Evolutionary conservation across 92 coral and sea anemone species (phyloP).

Genomic region (Porites divaricata): DNA sequence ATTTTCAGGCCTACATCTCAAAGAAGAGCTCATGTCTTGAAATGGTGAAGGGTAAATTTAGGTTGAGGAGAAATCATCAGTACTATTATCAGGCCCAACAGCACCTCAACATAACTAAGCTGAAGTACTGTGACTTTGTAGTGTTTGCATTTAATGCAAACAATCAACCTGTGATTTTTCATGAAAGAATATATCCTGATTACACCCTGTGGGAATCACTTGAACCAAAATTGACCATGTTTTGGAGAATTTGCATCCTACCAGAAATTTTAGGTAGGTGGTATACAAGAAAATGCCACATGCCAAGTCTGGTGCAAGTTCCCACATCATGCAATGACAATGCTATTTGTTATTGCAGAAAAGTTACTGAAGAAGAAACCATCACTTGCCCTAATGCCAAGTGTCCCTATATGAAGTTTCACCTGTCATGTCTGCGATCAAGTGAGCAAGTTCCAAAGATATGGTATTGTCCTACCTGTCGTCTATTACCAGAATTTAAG

Average conservation of each 20-base stretch:
- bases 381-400: slow-evolving; percentile 1
- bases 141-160: slow-evolving; percentile 44
- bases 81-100: slow-evolving; percentile 66
- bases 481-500: slow-evolving; percentile 36
- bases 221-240: slow-evolving; percentile 45
- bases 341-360: slow-evolving; percentile 38
- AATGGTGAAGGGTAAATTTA: slow-evolving; percentile 19
- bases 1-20: slow-evolving; percentile 23
- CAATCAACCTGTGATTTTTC: slow-evolving; percentile 5
- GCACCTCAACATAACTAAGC: slow-evolving; percentile 46
- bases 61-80: slow-evolving; percentile 32
- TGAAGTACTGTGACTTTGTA: slow-evolving; percentile 68
- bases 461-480: slow-evolving; percentile 53
- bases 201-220: slow-evolving; percentile 28
- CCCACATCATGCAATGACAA: background rate
- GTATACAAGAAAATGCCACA: slow-evolving; percentile 56
- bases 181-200: slow-evolving; percentile 61
- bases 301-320: background rate
- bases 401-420: slow-evolving; percentile 27
- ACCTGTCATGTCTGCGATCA: slow-evolving; percentile 28
- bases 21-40: slow-evolving; percentile 38
- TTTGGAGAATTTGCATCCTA: slow-evolving; percentile 72
- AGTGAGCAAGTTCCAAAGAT: slow-evolving; percentile 26
- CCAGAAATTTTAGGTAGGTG: slow-evolving; percentile 68
- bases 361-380: background rate